Conservation (phyloP, 2,888 invertebrate genomes). For the Phalera bucephala region DNA sequence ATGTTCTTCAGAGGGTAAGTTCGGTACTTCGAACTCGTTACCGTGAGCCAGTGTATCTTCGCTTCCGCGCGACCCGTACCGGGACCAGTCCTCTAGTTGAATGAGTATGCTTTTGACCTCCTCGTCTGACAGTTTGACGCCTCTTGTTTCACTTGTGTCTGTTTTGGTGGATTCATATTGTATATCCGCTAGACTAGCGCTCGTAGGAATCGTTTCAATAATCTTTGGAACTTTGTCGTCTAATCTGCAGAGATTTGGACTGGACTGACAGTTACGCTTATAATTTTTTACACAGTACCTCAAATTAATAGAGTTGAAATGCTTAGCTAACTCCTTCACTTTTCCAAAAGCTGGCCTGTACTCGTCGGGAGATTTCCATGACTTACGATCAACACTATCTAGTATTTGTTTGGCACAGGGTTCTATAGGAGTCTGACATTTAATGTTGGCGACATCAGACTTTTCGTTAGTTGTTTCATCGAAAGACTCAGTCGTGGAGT, state of each 20-base stretch:
- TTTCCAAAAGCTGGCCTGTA: slow-evolving; percentile 86
- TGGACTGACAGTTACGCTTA: slow-evolving; percentile 72
- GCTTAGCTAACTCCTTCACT: slow-evolving; percentile 87
- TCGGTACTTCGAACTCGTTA: slow-evolving; percentile 72
- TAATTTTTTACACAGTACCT: slow-evolving; percentile 67
- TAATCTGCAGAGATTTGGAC: slow-evolving; percentile 69
- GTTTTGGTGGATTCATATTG: slow-evolving; percentile 64
- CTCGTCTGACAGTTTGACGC: slow-evolving; percentile 62
- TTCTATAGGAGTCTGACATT: slow-evolving; percentile 42
- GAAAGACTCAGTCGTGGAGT: slow-evolving; percentile 63
- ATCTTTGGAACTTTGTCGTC: slow-evolving; percentile 43
- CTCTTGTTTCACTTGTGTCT: slow-evolving; percentile 55
- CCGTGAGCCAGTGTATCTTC: slow-evolving; percentile 74
- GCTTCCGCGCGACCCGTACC: slow-evolving; percentile 72
- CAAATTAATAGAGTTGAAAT: slow-evolving; percentile 83
- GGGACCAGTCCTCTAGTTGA: slow-evolving; percentile 77
- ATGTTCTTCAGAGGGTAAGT: slow-evolving; percentile 68
- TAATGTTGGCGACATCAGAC: slow-evolving; percentile 23
- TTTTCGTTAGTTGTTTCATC: slow-evolving; percentile 43
- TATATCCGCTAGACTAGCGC: slow-evolving; percentile 70
- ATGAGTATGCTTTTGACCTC: slow-evolving; percentile 76
- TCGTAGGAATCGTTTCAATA: slow-evolving; percentile 53
- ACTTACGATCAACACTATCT: slow-evolving; percentile 74
- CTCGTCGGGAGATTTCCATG: slow-evolving; percentile 88
- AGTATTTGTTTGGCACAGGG: slow-evolving; percentile 59